Percentiles rank a stretch among this genome's conserved stretches.
Evolutionary conservation across 2,888 invertebrate species (phyloP).

Genomic region (Mesorhabditis belari): DNA sequence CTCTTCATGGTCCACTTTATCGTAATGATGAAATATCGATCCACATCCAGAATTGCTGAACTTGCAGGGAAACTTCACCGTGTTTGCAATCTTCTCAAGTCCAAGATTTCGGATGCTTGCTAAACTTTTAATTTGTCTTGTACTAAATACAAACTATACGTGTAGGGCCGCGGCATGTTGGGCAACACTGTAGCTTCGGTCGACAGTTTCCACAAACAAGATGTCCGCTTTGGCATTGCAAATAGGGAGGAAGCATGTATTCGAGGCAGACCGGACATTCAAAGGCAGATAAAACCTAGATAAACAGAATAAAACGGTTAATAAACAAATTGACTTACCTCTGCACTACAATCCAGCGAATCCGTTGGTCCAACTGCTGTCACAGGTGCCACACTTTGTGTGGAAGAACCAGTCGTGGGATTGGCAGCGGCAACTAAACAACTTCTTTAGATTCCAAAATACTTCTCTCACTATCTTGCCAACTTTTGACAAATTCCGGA

Average conservation of each 20-base stretch:
- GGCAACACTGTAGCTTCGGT: slow-evolving; percentile 91
- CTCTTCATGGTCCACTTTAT: slow-evolving; percentile 97
- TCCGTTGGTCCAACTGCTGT: too few relatives aligned
- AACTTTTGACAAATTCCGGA: too few relatives aligned
- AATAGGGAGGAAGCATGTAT: slow-evolving; percentile 94
- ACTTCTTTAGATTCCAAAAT: too few relatives aligned
- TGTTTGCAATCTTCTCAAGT: slow-evolving; percentile 98
- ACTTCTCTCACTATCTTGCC: too few relatives aligned
- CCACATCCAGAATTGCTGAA: slow-evolving; percentile 91
- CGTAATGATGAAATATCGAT: slow-evolving; percentile 62
- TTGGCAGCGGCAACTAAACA: too few relatives aligned
- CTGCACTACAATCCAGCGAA: too few relatives aligned
- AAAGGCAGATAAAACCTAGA: slow-evolving; percentile 51
- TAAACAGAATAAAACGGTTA: too few relatives aligned
- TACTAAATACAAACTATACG: slow-evolving; percentile 57
- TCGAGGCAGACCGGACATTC: slow-evolving; percentile 84
- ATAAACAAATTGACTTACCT: too few relatives aligned
- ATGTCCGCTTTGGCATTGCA: slow-evolving; percentile 84
- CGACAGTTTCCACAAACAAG: slow-evolving; percentile 94
- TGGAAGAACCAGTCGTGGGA: too few relatives aligned
- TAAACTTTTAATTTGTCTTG: too few relatives aligned
- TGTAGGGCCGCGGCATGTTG: slow-evolving; percentile 91
- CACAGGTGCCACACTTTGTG: too few relatives aligned
- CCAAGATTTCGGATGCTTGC: slow-evolving; percentile 94
- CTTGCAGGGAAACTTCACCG: slow-evolving; percentile 97